These are phyloP conservation scores for Mimas tiliae DNA, from an alignment of 2,888 invertebrate genomes.

Conservation along the genomic window DNA sequence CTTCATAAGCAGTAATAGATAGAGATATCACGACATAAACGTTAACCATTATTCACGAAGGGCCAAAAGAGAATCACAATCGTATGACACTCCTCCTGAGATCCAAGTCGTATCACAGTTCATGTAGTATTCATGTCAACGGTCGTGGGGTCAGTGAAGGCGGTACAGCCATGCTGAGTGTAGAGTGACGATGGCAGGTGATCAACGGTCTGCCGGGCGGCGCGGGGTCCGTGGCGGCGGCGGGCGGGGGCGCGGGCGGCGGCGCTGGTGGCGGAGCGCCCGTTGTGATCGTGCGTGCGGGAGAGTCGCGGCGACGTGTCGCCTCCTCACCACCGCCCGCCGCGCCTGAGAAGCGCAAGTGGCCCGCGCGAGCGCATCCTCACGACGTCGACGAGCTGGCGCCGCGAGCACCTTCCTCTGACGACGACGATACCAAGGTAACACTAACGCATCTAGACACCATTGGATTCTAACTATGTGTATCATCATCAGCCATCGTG, in stretches of 20 bases:
- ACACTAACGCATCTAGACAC: constrained; percentile 28
- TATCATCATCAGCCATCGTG: not conserved
- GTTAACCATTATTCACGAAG: too few relatives aligned
- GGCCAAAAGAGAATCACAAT: too few relatives aligned
- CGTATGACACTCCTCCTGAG: not conserved
- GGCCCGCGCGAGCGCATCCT: constrained; percentile 76
- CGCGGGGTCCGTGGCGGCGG: constrained; percentile 50
- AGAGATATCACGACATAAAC: too few relatives aligned
- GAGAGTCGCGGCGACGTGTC: constrained; percentile 70
- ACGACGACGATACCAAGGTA: constrained; percentile 78
- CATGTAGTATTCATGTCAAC: constrained; percentile 28
- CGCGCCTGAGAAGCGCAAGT: constrained; percentile 90
- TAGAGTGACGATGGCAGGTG: constrained; percentile 61
- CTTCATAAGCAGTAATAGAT: too few relatives aligned
- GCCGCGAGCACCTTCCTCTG: constrained; percentile 60
- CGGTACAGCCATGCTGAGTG: constrained; percentile 24
- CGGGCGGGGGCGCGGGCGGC: constrained; percentile 44
- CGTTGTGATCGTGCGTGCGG: constrained; percentile 46
- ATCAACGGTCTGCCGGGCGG: constrained; percentile 70
- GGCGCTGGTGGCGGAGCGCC: constrained; percentile 50
- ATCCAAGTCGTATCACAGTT: constrained; percentile 10
- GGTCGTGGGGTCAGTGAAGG: constrained; percentile 24
- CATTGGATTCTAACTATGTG: constrained; percentile 8
- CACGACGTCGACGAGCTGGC: constrained; percentile 54
- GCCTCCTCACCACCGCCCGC: constrained; percentile 80